Percentiles rank a stretch among this genome's conserved stretches.
Evolutionary conservation across 2,113 vertebrate genomes (phyloP).

Genomic region (Dascyllus trimaculatus): DNA sequence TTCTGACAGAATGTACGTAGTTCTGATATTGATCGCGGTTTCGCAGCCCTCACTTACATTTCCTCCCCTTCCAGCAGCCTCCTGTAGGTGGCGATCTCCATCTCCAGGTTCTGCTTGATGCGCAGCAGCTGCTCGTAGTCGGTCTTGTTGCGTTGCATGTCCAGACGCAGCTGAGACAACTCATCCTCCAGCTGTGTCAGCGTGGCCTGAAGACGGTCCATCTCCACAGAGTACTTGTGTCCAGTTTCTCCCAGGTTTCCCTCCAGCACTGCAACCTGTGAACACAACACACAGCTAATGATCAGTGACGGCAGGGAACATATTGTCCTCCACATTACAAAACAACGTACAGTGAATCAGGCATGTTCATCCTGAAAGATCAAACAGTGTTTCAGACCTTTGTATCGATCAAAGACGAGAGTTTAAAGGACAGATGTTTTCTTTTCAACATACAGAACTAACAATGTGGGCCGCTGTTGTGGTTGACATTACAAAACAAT

Average conservation of each 20-base stretch:
- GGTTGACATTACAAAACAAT: too few relatives aligned
- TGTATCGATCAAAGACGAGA: not conserved
- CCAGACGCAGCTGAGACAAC: constrained; percentile 83
- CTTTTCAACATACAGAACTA: too few relatives aligned
- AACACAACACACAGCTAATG: not conserved
- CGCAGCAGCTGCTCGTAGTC: constrained; percentile 87
- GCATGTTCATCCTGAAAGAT: too few relatives aligned
- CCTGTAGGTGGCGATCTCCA: constrained; percentile 88
- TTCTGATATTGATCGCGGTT: too few relatives aligned
- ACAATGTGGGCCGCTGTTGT: too few relatives aligned
- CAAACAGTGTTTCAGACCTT: too few relatives aligned
- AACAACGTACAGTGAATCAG: too few relatives aligned
- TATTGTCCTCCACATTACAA: too few relatives aligned
- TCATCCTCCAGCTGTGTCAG: constrained; percentile 84
- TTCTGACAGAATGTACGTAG: not conserved
- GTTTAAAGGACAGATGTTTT: not conserved
- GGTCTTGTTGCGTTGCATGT: constrained; percentile 85
- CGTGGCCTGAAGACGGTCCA: constrained; percentile 79
- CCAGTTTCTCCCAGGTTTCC: constrained; percentile 81
- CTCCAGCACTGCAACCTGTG: constrained; percentile 81
- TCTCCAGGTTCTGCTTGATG: constrained; percentile 87
- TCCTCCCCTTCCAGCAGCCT: constrained; percentile 87
- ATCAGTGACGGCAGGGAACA: not conserved
- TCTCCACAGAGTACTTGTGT: constrained; percentile 81
- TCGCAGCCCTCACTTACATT: constrained; percentile 66